These are phyloP conservation scores for Cichladusa arquata DNA, from an alignment of 2,113 vertebrate genomes.

Conservation along the genomic window DNA sequence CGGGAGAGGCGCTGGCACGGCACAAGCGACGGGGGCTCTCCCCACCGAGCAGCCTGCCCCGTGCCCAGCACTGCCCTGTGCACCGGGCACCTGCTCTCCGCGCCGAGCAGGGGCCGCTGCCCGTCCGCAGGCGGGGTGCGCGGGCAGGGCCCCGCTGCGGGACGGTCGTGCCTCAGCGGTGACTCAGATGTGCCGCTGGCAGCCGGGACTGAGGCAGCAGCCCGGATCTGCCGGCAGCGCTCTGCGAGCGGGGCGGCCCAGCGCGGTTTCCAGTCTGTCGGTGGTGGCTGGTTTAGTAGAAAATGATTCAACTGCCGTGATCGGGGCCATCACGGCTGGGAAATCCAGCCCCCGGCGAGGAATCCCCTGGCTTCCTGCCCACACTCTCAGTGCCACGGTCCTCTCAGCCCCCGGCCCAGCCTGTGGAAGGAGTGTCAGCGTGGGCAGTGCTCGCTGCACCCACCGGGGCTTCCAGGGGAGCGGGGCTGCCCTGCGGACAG, in stretches of 20 bases:
- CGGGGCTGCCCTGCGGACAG: not conserved
- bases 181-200: conserved; percentile 16
- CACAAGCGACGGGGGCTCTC: not conserved
- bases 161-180: not conserved
- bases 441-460: not conserved
- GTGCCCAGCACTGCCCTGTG: not conserved
- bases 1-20: not conserved
- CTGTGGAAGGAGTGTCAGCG: not conserved
- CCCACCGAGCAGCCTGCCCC: not conserved
- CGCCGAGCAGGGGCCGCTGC: not conserved
- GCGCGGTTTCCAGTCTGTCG: not conserved
- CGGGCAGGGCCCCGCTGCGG: not conserved
- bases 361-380: conserved; percentile 44
- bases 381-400: not conserved
- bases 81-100: not conserved
- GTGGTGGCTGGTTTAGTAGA: not conserved
- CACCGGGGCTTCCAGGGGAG: not conserved
- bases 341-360: conserved; percentile 31
- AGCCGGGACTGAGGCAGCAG: not conserved
- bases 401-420: not conserved
- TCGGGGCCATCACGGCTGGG: conserved; percentile 31
- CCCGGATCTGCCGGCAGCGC: not conserved
- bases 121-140: not conserved
- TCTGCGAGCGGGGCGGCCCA: not conserved
- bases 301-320: conserved; percentile 54